These are phyloP conservation scores for Furnarius figulus DNA, from an alignment of 2,113 vertebrate species.

Conservation along the genomic window DNA sequence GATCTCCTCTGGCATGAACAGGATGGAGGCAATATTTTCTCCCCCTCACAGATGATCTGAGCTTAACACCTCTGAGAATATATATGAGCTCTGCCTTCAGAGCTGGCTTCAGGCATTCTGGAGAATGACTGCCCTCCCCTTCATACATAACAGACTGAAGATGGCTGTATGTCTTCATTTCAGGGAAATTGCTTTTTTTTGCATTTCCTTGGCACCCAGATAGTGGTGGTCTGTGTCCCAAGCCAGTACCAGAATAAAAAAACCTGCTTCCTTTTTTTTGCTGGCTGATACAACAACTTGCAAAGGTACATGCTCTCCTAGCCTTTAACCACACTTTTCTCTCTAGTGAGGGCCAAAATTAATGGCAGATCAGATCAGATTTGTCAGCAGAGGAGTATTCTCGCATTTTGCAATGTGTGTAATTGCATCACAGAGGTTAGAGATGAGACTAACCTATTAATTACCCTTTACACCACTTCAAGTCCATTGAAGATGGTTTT, in stretches of 20 bases:
- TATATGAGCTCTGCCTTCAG: conserved; percentile 41
- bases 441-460: neutral
- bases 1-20: neutral
- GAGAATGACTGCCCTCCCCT: neutral
- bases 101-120: conserved; percentile 34
- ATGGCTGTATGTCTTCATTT: conserved; percentile 8
- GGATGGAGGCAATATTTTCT: conserved; percentile 32
- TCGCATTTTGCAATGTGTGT: neutral
- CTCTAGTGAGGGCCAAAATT: neutral
- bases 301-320: neutral
- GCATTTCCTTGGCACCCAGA: neutral
- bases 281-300: neutral
- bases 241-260: neutral
- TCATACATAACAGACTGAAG: neutral
- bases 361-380: neutral
- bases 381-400: neutral
- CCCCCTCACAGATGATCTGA: neutral
- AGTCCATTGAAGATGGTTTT: neutral
- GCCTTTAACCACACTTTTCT: neutral
- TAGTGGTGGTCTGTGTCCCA: neutral
- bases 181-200: neutral
- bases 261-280: neutral
- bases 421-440: neutral
- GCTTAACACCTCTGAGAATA: conserved; percentile 38
- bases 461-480: neutral